Conservation (phyloP, 2,888 invertebrate species). For the Pollenia amentaria region DNA sequence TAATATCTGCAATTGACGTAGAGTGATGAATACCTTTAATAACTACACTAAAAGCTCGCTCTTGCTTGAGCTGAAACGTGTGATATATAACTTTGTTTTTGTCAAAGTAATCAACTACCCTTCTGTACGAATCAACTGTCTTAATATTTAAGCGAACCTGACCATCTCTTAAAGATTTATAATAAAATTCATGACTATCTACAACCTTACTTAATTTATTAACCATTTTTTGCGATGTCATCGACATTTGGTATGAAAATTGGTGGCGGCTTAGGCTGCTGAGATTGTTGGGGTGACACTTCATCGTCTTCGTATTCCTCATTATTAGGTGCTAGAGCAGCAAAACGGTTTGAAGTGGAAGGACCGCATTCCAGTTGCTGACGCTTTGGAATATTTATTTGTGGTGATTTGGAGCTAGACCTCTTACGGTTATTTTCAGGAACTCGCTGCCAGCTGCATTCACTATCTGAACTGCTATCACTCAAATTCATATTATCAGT, state of each 20-base stretch:
- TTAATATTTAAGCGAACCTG: neutral
- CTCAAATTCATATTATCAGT: conserved; percentile 6
- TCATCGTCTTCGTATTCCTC: too few relatives aligned
- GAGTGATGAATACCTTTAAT: too few relatives aligned
- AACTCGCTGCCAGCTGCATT: neutral
- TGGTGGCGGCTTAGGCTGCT: neutral
- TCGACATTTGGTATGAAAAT: neutral
- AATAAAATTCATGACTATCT: neutral
- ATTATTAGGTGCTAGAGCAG: neutral
- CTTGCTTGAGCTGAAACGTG: conserved; percentile 16
- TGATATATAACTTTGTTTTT: conserved; percentile 3
- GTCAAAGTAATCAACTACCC: neutral
- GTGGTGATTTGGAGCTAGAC: neutral
- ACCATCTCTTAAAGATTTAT: conserved; percentile 1
- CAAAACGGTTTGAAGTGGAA: conserved; percentile 12
- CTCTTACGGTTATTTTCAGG: conserved; percentile 10
- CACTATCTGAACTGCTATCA: conserved; percentile 6
- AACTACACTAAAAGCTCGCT: neutral
- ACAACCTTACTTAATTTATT: neutral
- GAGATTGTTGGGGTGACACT: too few relatives aligned
- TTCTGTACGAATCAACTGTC: neutral
- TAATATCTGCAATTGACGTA: too few relatives aligned
- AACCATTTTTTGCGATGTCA: neutral
- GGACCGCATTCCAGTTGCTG: neutral
- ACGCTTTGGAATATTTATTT: neutral